Evolutionary conservation across 2,888 invertebrate species (phyloP), one percentile per base, ranked within the genome.

Genomic region (Aspidiotus destructor): DNA sequence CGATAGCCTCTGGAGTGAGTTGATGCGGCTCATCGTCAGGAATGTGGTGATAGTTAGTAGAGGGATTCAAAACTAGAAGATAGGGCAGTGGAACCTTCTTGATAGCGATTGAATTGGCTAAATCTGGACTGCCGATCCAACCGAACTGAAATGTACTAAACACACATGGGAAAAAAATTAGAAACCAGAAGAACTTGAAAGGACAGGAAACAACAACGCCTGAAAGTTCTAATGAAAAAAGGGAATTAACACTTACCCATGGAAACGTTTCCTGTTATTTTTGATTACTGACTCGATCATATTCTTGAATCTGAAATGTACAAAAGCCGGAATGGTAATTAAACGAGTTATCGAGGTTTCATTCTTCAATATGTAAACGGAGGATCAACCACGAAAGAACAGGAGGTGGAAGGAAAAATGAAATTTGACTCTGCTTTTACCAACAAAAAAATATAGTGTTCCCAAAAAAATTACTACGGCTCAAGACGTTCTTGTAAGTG

Each of bases 21-120:
- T 90, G 84, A 62, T 85, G 80, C 0, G 91, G 85, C 75, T 91
- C 88, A 74, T 89, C 88, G 69, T 90, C 88, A 41, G 94, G 92
- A 75, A 96, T 82, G 77, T 93, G 93, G 79, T 94, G 95, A 76
- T 94, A 89, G 77, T 90, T 90, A 3, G 93, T 92, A 13, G 89
- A 88, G 0, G 95, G 89, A 78, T 98, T 95, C 65, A 98, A 83
- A 0, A 97, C 92, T 67, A 98, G 80, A 68, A 97, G 78, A 78
- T 89, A 88, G 0, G 97, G 96, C 41, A 92, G 81, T 0, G 87
- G 84, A 73, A 93, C 78, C 72, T 87, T 85, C 71, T 86, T 86
- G 89, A 97, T 91, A 11, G 92, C 93, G 74, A 98, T 93, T 69
- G 89, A 92, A 79, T 95, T 96, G 11, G 92, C 93, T 72, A 97